These are phyloP conservation scores for Palaemon carinicauda DNA, from an alignment of 1,140 invertebrate genomes.

Conservation along the genomic window DNA sequence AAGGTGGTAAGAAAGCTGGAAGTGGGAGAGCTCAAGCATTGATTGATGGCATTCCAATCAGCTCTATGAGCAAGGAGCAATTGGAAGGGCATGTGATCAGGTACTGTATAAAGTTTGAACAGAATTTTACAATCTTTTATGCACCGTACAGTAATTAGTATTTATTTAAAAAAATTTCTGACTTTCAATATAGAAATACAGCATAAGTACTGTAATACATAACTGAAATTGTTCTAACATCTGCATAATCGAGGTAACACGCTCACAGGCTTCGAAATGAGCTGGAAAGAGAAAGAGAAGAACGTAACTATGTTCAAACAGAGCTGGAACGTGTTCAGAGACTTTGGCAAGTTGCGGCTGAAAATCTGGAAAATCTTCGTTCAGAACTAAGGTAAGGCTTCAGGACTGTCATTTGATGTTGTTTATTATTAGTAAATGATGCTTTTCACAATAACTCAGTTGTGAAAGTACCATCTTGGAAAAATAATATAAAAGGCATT, in stretches of 20 bases:
- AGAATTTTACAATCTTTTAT: not conserved
- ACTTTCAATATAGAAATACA: too few relatives aligned
- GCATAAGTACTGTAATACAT: not conserved
- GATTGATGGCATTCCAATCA: slow-evolving; percentile 89
- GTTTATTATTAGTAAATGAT: too few relatives aligned
- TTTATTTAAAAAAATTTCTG: too few relatives aligned
- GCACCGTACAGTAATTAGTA: too few relatives aligned
- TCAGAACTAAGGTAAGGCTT: slow-evolving; percentile 24
- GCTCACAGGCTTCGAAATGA: slow-evolving; percentile 81
- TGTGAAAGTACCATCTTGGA: too few relatives aligned
- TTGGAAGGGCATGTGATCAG: slow-evolving; percentile 83
- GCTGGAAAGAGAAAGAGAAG: slow-evolving; percentile 90
- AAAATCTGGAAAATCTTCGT: slow-evolving; percentile 73
- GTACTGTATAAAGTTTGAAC: not conserved
- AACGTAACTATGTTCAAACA: slow-evolving; percentile 90
- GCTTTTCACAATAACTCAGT: too few relatives aligned
- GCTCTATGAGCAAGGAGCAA: slow-evolving; percentile 92
- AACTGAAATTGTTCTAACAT: not conserved
- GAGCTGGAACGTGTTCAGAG: slow-evolving; percentile 86
- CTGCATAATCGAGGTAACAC: not conserved
- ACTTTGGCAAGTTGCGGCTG: slow-evolving; percentile 91
- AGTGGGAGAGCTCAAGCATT: slow-evolving; percentile 63
- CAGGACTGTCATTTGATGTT: not conserved
- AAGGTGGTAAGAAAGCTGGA: slow-evolving; percentile 54
- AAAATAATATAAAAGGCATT: too few relatives aligned